Evolutionary conservation across 2,888 invertebrate genomes (phyloP).

Genomic region (Epinotia demarniana): DNA sequence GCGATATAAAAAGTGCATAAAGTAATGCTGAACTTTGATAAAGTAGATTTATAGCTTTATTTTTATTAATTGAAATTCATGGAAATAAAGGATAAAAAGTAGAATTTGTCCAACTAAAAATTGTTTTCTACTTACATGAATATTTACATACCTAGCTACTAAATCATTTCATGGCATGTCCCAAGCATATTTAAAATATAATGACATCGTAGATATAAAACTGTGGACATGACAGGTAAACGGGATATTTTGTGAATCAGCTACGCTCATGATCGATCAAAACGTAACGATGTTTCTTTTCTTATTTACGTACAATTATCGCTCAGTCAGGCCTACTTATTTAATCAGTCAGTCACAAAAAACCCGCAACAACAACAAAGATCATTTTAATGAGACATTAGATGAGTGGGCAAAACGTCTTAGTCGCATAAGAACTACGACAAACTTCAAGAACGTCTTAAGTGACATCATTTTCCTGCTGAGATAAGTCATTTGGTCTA

Average conservation of each 20-base stretch:
- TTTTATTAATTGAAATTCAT: background rate
- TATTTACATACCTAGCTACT: no score
- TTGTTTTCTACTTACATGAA: background rate
- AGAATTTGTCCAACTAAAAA: background rate
- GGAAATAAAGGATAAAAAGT: background rate
- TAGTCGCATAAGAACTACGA: constrained; percentile 12
- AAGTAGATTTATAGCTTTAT: background rate
- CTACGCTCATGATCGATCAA: no score
- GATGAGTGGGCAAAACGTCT: constrained; percentile 6
- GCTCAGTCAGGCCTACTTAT: background rate
- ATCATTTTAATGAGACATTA: constrained; percentile 19
- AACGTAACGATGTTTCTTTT: background rate
- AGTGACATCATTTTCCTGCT: background rate
- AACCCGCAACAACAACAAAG: constrained; percentile 5
- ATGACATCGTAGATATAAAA: background rate
- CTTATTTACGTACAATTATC: background rate
- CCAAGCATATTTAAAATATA: background rate
- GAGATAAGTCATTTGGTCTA: background rate
- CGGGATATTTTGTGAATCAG: no score
- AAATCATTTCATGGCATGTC: no score
- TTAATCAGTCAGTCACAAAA: constrained; percentile 2
- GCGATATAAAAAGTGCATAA: constrained; percentile 28
- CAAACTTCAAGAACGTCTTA: background rate
- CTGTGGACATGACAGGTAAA: no score
- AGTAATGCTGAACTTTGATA: constrained; percentile 9